A percentile compares a stretch with the other conserved stretches of the same genome.
Evolutionary conservation across 1,140 invertebrate species (phyloP).

Genomic region (Nephila pilipes): DNA sequence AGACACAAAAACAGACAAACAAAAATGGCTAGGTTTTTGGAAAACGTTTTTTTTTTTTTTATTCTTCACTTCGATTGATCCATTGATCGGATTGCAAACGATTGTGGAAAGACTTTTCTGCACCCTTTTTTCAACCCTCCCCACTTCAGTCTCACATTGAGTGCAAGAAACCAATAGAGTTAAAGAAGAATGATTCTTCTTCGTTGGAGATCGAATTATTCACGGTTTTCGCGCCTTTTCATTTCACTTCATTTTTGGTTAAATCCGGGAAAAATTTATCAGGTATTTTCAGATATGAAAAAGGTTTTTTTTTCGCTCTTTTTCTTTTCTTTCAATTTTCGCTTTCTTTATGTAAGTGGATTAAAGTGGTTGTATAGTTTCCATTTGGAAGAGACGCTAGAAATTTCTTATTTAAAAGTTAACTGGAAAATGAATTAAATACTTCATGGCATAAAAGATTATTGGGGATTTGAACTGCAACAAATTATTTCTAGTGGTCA

Average conservation of each 20-base stretch:
- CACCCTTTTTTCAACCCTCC: background rate
- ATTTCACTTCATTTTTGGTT: constrained; percentile 34
- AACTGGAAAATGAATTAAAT: no score
- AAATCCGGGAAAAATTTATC: background rate
- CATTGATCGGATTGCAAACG: constrained; percentile 45
- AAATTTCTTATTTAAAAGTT: no score
- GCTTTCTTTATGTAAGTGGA: no score
- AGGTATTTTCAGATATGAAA: background rate
- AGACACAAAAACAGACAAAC: constrained; percentile 26
- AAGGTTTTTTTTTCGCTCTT: no score
- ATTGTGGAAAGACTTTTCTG: constrained; percentile 27
- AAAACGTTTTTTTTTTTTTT: constrained; percentile 14
- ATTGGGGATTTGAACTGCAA: no score
- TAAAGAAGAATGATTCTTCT: constrained; percentile 23
- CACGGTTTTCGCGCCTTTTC: constrained; percentile 23
- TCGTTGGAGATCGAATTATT: constrained; percentile 24
- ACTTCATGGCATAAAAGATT: no score
- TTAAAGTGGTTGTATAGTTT: no score
- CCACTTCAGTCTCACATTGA: background rate
- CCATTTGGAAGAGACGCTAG: no score
- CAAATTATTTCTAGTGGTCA: no score
- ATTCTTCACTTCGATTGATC: constrained; percentile 5
- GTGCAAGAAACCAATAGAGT: constrained; percentile 25
- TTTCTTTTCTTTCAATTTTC: no score
- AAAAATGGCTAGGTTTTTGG: constrained; percentile 8